Evolutionary conservation across 2,888 invertebrate species (phyloP), one percentile per base, ranked within the genome.

Genomic region (Drepana falcataria): DNA sequence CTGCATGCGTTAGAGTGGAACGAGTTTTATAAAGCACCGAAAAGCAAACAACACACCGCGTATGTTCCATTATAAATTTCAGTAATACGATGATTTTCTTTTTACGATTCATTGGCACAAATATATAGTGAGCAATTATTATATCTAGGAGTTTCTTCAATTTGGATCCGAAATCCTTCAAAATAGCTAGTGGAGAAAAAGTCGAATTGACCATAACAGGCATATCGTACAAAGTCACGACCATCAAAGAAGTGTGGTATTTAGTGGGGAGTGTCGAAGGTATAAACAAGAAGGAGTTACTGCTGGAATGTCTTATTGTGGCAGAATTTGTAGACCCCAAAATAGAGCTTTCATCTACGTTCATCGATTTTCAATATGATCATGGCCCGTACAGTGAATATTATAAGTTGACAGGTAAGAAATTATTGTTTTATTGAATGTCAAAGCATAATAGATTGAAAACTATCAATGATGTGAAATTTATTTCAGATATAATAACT

Each of bases 261-360:
- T 83, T 93, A 58, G 85, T 92, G 52, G 93, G 92, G 9, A 83
- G 89, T 49, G 86, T 92, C 2, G 92, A 92, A 51, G 91, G 92
- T 3, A 83, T 88, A 3, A 90, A 88, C 53, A 92, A 92, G 70
- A 91, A 92, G 51, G 91, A 92, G 63, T 66, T 92, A 48, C 76
- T 94, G 47, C 73, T 92, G 35, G 84, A 85, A 51, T 92, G 92
- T 61, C 79, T 78, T 58, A 77, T 94, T 52, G 75, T 74, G 47
- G 93, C 92, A 0, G 92, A 88, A 56, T 93, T 94, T 68, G 90
- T 93, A 0, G 92, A 93, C 63, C 94, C 94, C 0, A 85, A 85
- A 67, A 82, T 94, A 51, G 79, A 87, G 58, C 74, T 94, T 40
- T 91, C 91, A 7, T 87, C 92, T 48, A 66, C 72, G 3, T 68